Percentiles rank a stretch among this genome's conserved stretches.
Evolutionary conservation across 64 coral and sea anemone genomes (phyloP).

Genomic region (Actinia equina): DNA sequence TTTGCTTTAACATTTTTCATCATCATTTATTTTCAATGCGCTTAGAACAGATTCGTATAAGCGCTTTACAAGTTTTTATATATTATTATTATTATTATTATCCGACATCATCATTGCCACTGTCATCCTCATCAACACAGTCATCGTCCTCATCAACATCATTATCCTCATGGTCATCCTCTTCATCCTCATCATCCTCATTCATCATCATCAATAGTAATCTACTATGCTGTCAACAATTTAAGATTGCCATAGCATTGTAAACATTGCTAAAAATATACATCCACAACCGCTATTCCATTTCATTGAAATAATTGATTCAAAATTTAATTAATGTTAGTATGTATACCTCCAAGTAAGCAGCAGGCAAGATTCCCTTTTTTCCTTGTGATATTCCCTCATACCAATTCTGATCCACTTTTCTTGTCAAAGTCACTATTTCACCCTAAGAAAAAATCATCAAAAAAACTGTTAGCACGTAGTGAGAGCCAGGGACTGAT

Average conservation of each 20-base stretch:
- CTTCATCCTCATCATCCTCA: background rate
- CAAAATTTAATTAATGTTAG: background rate
- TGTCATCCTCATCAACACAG: too few relatives aligned
- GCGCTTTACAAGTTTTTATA: too few relatives aligned
- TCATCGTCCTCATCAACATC: background rate
- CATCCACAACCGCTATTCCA: too few relatives aligned
- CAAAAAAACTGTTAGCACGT: background rate
- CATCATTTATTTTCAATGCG: too few relatives aligned
- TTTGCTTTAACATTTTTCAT: too few relatives aligned
- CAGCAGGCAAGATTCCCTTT: constrained; percentile 63
- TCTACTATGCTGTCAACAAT: too few relatives aligned
- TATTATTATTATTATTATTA: too few relatives aligned
- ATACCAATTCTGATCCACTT: constrained; percentile 70
- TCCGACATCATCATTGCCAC: background rate
- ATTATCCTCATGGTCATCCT: background rate
- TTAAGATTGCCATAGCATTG: too few relatives aligned
- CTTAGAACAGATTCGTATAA: too few relatives aligned
- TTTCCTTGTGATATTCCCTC: constrained; percentile 39
- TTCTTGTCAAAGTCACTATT: constrained; percentile 49
- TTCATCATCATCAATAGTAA: background rate
- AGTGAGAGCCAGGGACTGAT: too few relatives aligned
- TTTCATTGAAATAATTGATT: background rate
- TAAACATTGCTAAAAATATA: too few relatives aligned
- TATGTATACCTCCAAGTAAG: constrained; percentile 57
- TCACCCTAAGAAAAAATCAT: constrained; percentile 42